Conservation (phyloP, 2,888 invertebrate species). For the Eremobia ochroleuca region DNA sequence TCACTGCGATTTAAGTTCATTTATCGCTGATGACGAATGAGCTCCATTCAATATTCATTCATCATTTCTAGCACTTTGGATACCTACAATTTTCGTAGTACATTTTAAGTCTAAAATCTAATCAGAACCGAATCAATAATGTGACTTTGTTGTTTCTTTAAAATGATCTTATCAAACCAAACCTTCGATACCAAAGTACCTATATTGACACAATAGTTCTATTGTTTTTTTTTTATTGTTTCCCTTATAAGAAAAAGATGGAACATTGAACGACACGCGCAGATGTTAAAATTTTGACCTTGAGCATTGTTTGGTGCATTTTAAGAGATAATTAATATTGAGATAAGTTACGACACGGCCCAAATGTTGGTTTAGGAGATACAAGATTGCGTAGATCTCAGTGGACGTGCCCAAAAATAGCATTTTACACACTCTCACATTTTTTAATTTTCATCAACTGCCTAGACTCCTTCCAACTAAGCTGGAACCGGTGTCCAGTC, state of each 20-base stretch:
- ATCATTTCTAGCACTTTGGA: conserved; percentile 5
- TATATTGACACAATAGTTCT: conserved; percentile 10
- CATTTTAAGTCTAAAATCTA: conserved; percentile 4
- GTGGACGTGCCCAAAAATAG: background rate
- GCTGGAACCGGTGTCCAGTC: background rate
- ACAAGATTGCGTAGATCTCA: conserved; percentile 3
- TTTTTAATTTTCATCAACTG: background rate
- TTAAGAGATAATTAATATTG: conserved; percentile 16
- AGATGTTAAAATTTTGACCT: conserved; percentile 10
- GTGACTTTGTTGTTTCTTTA: conserved; percentile 10
- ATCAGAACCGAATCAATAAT: conserved; percentile 12
- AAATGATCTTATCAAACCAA: conserved; percentile 34
- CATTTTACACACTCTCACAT: background rate
- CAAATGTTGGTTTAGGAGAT: conserved; percentile 23
- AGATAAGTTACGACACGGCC: conserved; percentile 35
- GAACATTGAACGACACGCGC: background rate
- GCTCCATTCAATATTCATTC: background rate
- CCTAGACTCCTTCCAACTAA: background rate
- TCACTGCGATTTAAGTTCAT: background rate
- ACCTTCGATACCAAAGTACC: conserved; percentile 19
- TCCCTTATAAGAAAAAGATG: background rate
- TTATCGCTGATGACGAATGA: background rate
- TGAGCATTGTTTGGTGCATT: conserved; percentile 12
- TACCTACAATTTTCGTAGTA: background rate
- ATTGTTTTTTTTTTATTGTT: conserved; percentile 26